phyloP scores from a whole-genome alignment of 2,888 invertebrate species.

The Tachina fera region DNA sequence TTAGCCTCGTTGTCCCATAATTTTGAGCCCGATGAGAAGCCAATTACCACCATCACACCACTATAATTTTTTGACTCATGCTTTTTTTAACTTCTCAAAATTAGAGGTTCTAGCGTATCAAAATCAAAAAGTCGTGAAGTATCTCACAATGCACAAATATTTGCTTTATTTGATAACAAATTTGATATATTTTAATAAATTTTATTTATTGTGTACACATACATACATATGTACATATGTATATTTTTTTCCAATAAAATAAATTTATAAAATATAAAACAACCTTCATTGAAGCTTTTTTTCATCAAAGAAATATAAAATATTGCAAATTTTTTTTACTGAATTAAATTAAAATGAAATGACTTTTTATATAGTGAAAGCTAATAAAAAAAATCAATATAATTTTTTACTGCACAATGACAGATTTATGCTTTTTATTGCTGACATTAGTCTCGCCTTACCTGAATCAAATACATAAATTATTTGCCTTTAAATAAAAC shows the following conservation, averaged over 20 bases:
- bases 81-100: too few species aligned
- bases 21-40: too few species aligned
- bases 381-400: background rate
- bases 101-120: too few species aligned
- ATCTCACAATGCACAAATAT: background rate
- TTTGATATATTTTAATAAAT: slow-evolving; percentile 30
- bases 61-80: too few species aligned
- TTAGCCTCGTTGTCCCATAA: too few species aligned
- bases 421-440: background rate
- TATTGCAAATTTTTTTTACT: slow-evolving; percentile 5
- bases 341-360: background rate
- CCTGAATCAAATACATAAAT: background rate
- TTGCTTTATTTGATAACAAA: slow-evolving; percentile 26
- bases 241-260: background rate
- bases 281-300: slow-evolving; percentile 49
- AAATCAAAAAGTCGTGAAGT: too few species aligned
- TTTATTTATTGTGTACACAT: background rate
- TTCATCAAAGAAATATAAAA: background rate
- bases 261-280: slow-evolving; percentile 3
- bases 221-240: too few species aligned
- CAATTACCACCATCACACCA: too few species aligned
- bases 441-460: background rate
- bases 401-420: background rate
- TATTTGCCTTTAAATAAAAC: slow-evolving; percentile 14
- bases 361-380: slow-evolving; percentile 25